Percentiles rank a stretch among this genome's conserved stretches.
These are phyloP conservation scores for Galemys pyrenaicus DNA, from an alignment of 2,113 vertebrate species.

Conservation along the genomic window DNA sequence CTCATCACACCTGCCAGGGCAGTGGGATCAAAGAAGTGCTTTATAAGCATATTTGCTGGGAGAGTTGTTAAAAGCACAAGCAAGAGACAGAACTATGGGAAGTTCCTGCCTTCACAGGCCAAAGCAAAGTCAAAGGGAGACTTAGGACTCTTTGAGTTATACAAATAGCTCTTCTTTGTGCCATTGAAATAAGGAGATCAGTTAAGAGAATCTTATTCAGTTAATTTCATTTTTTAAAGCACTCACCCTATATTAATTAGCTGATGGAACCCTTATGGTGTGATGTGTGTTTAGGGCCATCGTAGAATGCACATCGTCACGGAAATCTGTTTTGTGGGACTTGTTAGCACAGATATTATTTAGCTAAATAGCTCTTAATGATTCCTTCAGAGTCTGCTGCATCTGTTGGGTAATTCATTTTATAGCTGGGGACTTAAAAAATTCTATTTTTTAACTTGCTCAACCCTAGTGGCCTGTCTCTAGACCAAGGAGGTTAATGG, in stretches of 20 bases:
- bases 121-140: background rate
- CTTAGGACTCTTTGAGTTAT: background rate
- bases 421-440: constrained; percentile 39
- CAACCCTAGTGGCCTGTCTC: constrained; percentile 4
- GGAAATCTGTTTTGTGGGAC: constrained; percentile 71
- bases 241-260: constrained; percentile 47
- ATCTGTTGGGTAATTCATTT: constrained; percentile 62
- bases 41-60: background rate
- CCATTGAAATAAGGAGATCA: background rate
- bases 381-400: constrained; percentile 58
- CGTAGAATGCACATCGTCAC: constrained; percentile 12
- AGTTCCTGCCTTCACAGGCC: background rate
- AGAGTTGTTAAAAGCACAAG: background rate
- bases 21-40: background rate
- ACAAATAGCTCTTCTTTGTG: background rate
- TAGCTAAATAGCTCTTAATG: constrained; percentile 67
- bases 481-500: background rate
- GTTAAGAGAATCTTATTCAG: background rate
- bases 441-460: constrained; percentile 43
- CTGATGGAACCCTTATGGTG: constrained; percentile 30
- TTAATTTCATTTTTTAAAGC: constrained; percentile 26
- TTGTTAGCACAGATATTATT: constrained; percentile 69
- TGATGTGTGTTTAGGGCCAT: constrained; percentile 15
- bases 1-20: background rate
- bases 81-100: background rate